A percentile compares a stretch with the other conserved stretches of the same genome.
Evolutionary conservation across 2,888 invertebrate species (phyloP).

Genomic region (Notodonta dromedarius): DNA sequence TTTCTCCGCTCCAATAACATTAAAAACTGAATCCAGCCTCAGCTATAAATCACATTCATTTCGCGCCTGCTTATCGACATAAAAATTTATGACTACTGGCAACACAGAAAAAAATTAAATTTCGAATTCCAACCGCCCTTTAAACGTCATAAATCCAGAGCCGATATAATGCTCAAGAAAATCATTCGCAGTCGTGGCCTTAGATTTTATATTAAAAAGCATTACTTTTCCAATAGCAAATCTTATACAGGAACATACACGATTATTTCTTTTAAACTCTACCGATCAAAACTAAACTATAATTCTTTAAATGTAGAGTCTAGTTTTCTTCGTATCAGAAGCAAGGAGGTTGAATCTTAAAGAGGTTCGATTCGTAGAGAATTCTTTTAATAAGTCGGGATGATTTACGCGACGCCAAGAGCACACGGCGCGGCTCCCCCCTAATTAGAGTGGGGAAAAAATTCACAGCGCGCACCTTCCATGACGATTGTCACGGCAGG

Average conservation of each 20-base stretch:
- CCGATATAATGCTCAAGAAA: conserved; percentile 59
- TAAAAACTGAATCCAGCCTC: conserved; percentile 9
- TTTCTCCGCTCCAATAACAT: not conserved
- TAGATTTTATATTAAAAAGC: conserved; percentile 53
- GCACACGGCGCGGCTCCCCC: conserved; percentile 67
- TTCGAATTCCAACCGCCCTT: conserved; percentile 36
- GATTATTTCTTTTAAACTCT: conserved; percentile 26
- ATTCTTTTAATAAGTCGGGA: conserved; percentile 80
- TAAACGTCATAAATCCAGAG: conserved; percentile 51
- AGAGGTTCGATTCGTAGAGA: conserved; percentile 74
- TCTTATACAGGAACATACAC: conserved; percentile 46
- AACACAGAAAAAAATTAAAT: conserved; percentile 37
- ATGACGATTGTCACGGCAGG: conserved; percentile 40
- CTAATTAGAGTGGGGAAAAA: conserved; percentile 76
- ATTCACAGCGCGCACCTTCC: conserved; percentile 51
- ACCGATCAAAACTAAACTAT: conserved; percentile 15
- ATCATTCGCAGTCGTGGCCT: conserved; percentile 52
- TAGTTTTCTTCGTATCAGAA: conserved; percentile 14
- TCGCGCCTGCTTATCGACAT: conserved; percentile 23
- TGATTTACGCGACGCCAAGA: conserved; percentile 80
- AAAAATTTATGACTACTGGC: conserved; percentile 39
- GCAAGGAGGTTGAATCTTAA: conserved; percentile 64
- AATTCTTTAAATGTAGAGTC: conserved; percentile 17
- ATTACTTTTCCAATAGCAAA: conserved; percentile 49
- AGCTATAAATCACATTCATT: conserved; percentile 39